A percentile compares a stretch with the other conserved stretches of the same genome.
Conservation (phyloP, 2,113 vertebrate species). For the Oreochromis niloticus region DNA sequence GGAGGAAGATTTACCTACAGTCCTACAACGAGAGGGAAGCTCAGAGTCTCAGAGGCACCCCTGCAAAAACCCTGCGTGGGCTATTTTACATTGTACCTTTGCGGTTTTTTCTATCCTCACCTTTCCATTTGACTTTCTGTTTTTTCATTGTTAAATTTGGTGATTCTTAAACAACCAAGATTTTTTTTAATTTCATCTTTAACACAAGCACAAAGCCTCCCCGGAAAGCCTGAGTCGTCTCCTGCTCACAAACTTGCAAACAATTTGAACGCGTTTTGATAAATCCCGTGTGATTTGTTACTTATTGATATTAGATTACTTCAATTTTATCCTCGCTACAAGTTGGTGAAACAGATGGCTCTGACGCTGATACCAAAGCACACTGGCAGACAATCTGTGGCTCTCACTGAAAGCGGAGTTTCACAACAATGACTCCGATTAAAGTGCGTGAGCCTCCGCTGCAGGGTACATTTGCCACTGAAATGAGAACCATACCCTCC, state of each 20-base stretch:
- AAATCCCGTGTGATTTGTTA: background rate
- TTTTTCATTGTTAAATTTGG: background rate
- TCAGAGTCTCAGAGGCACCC: background rate
- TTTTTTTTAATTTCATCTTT: background rate
- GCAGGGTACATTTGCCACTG: constrained; percentile 6
- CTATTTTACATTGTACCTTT: background rate
- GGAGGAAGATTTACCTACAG: background rate
- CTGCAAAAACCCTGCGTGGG: background rate
- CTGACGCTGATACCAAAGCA: background rate
- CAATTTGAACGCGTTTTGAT: background rate
- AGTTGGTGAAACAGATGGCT: background rate
- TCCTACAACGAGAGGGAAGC: background rate
- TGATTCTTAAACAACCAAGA: background rate
- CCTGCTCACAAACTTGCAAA: background rate
- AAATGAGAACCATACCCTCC: constrained; percentile 57
- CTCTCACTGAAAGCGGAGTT: background rate
- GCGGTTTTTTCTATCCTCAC: background rate
- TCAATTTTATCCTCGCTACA: background rate
- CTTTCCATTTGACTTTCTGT: background rate
- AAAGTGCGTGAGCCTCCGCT: background rate
- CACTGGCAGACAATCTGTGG: background rate
- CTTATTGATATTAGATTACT: background rate
- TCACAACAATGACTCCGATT: background rate
- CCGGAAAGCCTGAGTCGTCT: background rate
- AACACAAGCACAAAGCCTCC: background rate